phyloP scores from a whole-genome alignment of 2,797 vertebrate genomes.

The Apodemus agrarius region DNA sequence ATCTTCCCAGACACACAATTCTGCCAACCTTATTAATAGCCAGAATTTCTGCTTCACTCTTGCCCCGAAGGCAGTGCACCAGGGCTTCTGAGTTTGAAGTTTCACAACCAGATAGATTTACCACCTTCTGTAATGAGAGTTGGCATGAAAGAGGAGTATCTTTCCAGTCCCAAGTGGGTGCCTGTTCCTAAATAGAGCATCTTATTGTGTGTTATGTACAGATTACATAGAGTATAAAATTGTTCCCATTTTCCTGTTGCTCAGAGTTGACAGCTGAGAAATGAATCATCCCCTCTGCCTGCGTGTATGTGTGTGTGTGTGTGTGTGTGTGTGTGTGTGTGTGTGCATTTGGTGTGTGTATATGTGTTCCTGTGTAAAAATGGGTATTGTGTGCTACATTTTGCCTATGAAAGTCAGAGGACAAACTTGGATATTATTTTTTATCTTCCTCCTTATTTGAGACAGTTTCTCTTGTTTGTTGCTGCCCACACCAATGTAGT shows the following conservation, averaged over 20 bases:
- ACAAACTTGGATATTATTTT: not conserved
- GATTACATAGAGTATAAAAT: not conserved
- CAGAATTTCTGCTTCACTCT: slow-evolving; percentile 80
- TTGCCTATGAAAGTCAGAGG: not conserved
- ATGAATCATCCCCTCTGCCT: not conserved
- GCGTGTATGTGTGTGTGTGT: too few species aligned
- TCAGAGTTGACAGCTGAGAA: not conserved
- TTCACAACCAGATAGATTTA: slow-evolving; percentile 74
- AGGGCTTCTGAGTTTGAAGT: slow-evolving; percentile 73
- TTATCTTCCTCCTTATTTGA: not conserved
- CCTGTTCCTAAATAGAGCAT: not conserved
- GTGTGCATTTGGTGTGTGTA: not conserved
- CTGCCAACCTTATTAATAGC: slow-evolving; percentile 53
- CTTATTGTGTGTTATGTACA: not conserved
- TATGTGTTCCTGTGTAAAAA: not conserved
- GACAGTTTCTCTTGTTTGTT: not conserved
- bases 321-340: not conserved
- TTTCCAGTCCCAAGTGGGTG: not conserved
- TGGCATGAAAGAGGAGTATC: not conserved
- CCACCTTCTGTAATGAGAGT: slow-evolving; percentile 75
- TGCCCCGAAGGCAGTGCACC: slow-evolving; percentile 79
- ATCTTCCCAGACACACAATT: not conserved
- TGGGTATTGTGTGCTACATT: not conserved
- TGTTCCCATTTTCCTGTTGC: not conserved
- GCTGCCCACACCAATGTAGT: not conserved